A percentile compares a stretch with the other conserved stretches of the same genome.
Evolutionary conservation across 2,888 invertebrate species (phyloP).

Genomic region (Dicroscelio sp.): DNA sequence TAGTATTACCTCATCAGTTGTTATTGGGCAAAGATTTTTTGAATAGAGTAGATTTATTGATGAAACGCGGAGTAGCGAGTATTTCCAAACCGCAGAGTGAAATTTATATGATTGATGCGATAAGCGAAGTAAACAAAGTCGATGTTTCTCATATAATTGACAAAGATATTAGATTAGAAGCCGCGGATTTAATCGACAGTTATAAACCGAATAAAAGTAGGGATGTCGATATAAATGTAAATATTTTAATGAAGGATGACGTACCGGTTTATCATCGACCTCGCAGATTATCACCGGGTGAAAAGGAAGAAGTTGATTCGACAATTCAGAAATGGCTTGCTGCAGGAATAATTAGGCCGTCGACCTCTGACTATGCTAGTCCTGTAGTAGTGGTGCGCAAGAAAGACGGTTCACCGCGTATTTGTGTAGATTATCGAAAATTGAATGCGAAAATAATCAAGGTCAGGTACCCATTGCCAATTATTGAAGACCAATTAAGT

Average conservation of each 20-base stretch:
- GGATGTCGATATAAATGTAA: neutral
- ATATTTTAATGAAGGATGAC: slow-evolving; percentile 85
- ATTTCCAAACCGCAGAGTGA: neutral
- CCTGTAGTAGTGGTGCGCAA: neutral
- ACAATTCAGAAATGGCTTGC: slow-evolving; percentile 88
- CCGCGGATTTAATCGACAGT: slow-evolving; percentile 20
- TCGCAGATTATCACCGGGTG: slow-evolving; percentile 82
- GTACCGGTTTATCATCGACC: slow-evolving; percentile 85
- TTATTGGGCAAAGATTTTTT: slow-evolving; percentile 7
- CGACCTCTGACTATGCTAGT: slow-evolving; percentile 82
- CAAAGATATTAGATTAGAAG: neutral
- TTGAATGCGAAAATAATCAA: neutral
- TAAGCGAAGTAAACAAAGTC: slow-evolving; percentile 25
- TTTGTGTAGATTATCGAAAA: neutral
- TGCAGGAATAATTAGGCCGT: slow-evolving; percentile 86
- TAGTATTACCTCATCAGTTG: slow-evolving; percentile 8
- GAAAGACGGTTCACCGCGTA: neutral
- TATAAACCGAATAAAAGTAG: slow-evolving; percentile 31
- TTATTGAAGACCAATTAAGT: neutral
- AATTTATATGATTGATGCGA: no score
- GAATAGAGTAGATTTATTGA: neutral
- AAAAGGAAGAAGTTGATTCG: slow-evolving; percentile 85
- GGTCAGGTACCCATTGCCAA: neutral
- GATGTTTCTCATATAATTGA: slow-evolving; percentile 38
- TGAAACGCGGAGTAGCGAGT: neutral